Percentiles rank a stretch among this genome's conserved stretches.
Conservation (phyloP, 2,113 vertebrate species). For the Callocephalon fimbriatum region DNA sequence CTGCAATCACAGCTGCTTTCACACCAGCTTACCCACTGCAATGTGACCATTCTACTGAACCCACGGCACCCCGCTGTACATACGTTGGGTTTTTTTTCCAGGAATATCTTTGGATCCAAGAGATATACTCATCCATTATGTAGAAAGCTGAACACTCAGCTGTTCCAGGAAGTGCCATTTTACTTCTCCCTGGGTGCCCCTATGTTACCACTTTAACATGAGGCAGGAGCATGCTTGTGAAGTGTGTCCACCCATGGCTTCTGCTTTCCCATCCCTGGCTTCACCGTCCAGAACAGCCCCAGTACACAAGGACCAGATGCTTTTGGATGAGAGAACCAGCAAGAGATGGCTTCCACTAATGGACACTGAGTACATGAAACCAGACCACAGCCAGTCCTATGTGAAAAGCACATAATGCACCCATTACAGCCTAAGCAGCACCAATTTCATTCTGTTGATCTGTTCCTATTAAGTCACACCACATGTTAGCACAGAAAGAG, state of each 20-base stretch:
- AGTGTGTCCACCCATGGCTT: neutral
- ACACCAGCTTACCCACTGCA: neutral
- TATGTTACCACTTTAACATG: neutral
- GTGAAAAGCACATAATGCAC: neutral
- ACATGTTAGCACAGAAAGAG: neutral
- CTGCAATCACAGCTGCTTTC: neutral
- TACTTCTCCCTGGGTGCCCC: neutral
- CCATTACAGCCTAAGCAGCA: neutral
- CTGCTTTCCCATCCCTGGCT: neutral
- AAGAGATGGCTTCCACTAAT: neutral
- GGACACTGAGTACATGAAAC: neutral
- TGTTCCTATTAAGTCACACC: neutral
- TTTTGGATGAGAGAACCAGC: neutral
- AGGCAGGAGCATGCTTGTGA: neutral
- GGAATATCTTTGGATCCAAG: neutral
- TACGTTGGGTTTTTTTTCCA: neutral
- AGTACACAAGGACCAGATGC: neutral
- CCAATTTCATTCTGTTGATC: neutral
- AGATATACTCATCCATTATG: neutral
- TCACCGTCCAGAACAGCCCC: neutral
- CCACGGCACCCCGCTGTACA: rapidly evolving
- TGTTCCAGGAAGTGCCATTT: slow-evolving; percentile 1
- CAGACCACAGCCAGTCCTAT: neutral
- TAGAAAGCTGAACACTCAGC: neutral
- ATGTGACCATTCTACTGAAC: rapidly evolving